Base-by-base conservation (phyloP, 2,113 vertebrate species). In the Micronisus gabar region DNA sequence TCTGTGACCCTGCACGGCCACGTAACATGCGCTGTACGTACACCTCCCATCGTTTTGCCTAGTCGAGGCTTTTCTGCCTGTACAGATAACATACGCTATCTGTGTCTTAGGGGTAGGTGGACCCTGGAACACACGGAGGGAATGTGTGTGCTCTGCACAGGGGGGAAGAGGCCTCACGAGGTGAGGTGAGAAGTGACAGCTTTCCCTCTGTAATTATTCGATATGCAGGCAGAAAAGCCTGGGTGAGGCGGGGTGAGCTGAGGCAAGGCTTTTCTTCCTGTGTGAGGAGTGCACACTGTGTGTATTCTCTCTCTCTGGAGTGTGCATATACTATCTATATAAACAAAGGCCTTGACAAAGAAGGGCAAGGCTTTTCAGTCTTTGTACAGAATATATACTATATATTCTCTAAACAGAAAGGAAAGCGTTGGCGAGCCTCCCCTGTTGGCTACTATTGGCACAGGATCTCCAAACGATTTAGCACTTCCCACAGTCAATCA, bases 51-150 rank as follows among this genome's bases (percentile, higher is more conserved):
- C 2, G 0, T 58, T 67, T 43, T 75, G 17, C 17, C 34, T 29
- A 7, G 32, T 4, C 12, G 52, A 30, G 66, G 75, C 14, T 30
- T 90, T 87, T 63, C 56, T 67, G 38, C 25, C 47, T 27, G 14
- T 34, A 2, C 10, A 22, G 30, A 3, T n/a, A 47, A n/a, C 9
- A 10, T 0, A 3, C 13, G 7, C 23, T 55, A 2, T 10, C 25
- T 11, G 0, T 52, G 6, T 6, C 29, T 59, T 41, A n/a, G 32
- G 16, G 53, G 36, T 34, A 10, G 15, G 23, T 2, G 11, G 48
- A 12, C 15, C 13, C 11, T n/a, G 47, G 52, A n/a, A 71, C 20
- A 18, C 34, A 11, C 1, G 34, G 47, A n/a, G 7, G 13, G 50
- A 18, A 25, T 6, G 26, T 15, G 10, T 32, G 4, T 55, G 22